These are phyloP conservation scores for Mechanitis mazaeus DNA, from an alignment of 2,888 invertebrate species.

Conservation along the genomic window DNA sequence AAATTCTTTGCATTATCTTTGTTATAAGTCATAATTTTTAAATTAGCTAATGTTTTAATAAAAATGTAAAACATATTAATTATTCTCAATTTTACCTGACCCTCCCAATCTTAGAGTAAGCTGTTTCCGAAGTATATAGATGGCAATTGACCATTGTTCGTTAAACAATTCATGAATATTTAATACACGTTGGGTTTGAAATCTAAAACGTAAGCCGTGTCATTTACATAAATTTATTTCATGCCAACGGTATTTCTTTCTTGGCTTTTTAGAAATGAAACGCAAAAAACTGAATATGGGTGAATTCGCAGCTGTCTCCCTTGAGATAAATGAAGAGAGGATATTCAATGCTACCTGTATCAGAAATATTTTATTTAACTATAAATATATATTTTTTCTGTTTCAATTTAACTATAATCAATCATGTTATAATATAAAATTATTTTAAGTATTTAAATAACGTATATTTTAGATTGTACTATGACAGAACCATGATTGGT, in stretches of 20 bases:
- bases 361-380: neutral
- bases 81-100: neutral
- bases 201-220: conserved; percentile 18
- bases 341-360: conserved; percentile 13
- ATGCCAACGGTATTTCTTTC: conserved; percentile 16
- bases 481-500: too few relatives aligned
- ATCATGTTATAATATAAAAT: too few relatives aligned
- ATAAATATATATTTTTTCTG: too few relatives aligned
- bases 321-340: conserved; percentile 9
- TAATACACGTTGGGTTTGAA: conserved; percentile 20
- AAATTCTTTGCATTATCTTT: neutral
- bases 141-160: conserved; percentile 12
- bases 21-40: neutral
- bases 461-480: too few relatives aligned
- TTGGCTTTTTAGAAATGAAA: conserved; percentile 12
- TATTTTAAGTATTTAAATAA: too few relatives aligned
- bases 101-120: neutral
- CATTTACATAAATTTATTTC: conserved; percentile 24
- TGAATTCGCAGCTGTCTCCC: conserved; percentile 9
- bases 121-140: conserved; percentile 7
- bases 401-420: too few relatives aligned
- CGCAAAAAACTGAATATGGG: conserved; percentile 11
- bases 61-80: neutral
- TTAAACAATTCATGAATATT: conserved; percentile 18
- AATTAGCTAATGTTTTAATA: neutral